A percentile compares a stretch with the other conserved stretches of the same genome.
Evolutionary conservation across 2,797 vertebrate species (phyloP).

Genomic region (Momotus momota): DNA sequence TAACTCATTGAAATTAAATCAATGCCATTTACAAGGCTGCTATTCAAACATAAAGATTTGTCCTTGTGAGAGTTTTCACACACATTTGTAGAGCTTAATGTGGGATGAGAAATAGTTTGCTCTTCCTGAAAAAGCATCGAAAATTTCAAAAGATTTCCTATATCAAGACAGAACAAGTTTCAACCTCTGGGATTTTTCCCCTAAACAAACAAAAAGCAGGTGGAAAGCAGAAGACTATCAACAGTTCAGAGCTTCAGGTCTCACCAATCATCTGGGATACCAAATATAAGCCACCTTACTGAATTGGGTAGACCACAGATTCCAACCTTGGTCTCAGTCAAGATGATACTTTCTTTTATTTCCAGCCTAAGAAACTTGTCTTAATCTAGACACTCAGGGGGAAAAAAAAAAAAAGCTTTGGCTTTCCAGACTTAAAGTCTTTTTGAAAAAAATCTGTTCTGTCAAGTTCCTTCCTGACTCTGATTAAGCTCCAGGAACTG

Average conservation of each 20-base stretch:
- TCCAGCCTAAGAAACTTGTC: neutral
- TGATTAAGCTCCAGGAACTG: neutral
- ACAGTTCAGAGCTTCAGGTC: neutral
- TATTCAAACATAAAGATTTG: neutral
- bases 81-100: neutral
- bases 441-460: neutral
- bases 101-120: neutral
- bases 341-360: neutral
- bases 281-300: neutral
- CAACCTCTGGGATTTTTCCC: neutral
- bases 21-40: neutral
- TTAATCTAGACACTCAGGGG: neutral
- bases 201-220: neutral
- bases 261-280: neutral
- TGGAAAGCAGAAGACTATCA: neutral
- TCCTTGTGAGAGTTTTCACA: neutral
- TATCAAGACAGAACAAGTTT: neutral
- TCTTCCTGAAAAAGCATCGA: neutral
- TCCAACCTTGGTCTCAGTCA: neutral
- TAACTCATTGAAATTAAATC: conserved; percentile 36
- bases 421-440: neutral
- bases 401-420: too few relatives aligned
- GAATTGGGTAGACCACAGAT: neutral
- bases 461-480: neutral
- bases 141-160: neutral